Base-by-base conservation (phyloP, 2,888 invertebrate genomes). In the Trichogramma evanescens region DNA sequence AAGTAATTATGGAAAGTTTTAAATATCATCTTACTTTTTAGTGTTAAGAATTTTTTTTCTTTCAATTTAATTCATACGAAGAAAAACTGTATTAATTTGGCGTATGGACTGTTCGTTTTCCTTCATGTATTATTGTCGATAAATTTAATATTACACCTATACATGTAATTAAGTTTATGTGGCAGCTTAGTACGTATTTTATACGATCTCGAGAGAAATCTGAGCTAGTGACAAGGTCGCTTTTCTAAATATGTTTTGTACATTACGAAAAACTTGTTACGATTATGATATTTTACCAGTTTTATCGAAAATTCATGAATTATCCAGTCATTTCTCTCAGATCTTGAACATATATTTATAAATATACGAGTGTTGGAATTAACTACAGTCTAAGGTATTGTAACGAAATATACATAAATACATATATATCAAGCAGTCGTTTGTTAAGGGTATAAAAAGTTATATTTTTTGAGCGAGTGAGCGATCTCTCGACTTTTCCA, bases 1-100 rank as follows among this genome's bases (percentile, higher is more conserved):
- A 61, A 61, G 59, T 67, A 67, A 69, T 63, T 67, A 68, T 68
- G 68, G 69, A 64, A 69, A 70, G 69, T 70, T 70, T 69, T 69
- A 68, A 70, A 66, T 68, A 66, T 59, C 64, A 62, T 65, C 67
- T 67, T 66, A 68, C 66, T 63, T 63, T 66, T 66, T 70, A 68
- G 67, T 59, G 59, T 61, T 69, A 70, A 67, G 66, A 53, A 61
- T 51, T 66, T 65, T 54, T 64, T 62, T 65, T 63, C 58, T 62
- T 62, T 61, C 44, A 50, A 57, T 61, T 62, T 62, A 49, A 56
- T 61, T 54, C 54, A 53, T 56, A 59, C 54, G 56, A 53, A 58
- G 61, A 54, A 45, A 60, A 52, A 63, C 56, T 61, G 61, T 63
- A 61, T 61, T 63, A 61, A 59, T 63, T 63, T 63, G 45, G 52